Conservation (phyloP, 2,888 invertebrate species). For the Matsumyia berberina region DNA sequence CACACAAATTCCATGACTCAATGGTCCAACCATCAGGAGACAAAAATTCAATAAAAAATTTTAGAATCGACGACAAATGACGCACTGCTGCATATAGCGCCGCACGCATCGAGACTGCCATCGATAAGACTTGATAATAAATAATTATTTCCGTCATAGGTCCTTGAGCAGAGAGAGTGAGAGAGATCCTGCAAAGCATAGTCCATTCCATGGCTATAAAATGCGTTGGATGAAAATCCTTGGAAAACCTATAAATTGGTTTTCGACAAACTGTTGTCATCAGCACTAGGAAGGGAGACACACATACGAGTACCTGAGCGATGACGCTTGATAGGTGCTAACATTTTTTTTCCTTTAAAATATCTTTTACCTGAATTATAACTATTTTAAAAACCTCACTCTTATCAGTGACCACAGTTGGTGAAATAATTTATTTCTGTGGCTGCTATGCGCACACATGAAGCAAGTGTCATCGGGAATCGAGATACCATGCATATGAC, state of each 20-base stretch:
- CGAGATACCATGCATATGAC: slow-evolving; percentile 10
- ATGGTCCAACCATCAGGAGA: slow-evolving; percentile 53
- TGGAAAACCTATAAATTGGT: slow-evolving; percentile 67
- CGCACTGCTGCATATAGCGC: slow-evolving; percentile 36
- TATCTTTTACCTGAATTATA: slow-evolving; percentile 61
- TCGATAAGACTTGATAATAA: slow-evolving; percentile 73
- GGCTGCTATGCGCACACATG: slow-evolving; percentile 38
- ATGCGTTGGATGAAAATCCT: slow-evolving; percentile 53
- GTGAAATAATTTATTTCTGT: slow-evolving; percentile 71
- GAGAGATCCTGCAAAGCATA: slow-evolving; percentile 52
- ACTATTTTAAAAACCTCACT: slow-evolving; percentile 52
- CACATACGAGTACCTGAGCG: slow-evolving; percentile 20
- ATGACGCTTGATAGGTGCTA: slow-evolving; percentile 43
- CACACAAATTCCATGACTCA: slow-evolving; percentile 63
- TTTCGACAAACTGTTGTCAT: slow-evolving; percentile 36
- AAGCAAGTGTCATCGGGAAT: slow-evolving; percentile 44
- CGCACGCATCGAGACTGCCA: slow-evolving; percentile 58
- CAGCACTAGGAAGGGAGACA: slow-evolving; percentile 1
- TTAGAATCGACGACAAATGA: slow-evolving; percentile 58
- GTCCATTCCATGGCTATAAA: slow-evolving; percentile 40
- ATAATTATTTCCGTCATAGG: slow-evolving; percentile 72
- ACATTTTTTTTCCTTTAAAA: slow-evolving; percentile 30
- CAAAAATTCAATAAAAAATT: slow-evolving; percentile 66
- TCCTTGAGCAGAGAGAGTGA: slow-evolving; percentile 45
- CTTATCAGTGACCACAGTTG: slow-evolving; percentile 72